Percentiles rank a stretch among this genome's conserved stretches.
phyloP scores from a whole-genome alignment of 2,797 vertebrate genomes.

The Atherinosoma microstoma region DNA sequence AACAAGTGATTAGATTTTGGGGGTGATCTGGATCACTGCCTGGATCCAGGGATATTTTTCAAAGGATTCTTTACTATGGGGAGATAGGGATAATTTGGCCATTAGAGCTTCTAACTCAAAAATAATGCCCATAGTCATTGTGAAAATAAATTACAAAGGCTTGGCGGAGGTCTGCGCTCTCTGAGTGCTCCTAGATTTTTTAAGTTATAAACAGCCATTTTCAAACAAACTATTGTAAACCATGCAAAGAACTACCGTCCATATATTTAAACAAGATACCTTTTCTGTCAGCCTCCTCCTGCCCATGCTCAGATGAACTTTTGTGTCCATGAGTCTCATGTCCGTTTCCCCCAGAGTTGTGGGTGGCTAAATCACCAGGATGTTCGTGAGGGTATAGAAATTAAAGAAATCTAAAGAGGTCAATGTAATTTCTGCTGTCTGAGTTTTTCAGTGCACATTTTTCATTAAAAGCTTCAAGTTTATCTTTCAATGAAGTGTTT shows the following conservation, averaged over 20 bases:
- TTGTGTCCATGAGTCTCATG: constrained; percentile 26
- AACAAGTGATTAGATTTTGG: no score
- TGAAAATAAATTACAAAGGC: no score
- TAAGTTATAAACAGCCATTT: no score
- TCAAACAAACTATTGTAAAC: neutral
- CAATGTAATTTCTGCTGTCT: constrained; percentile 1
- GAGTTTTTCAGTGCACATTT: neutral
- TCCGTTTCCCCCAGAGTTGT: neutral
- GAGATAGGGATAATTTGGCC: no score
- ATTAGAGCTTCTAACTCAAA: no score
- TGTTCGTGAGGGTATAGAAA: constrained; percentile 3
- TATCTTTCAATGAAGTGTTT: neutral
- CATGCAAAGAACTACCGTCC: neutral
- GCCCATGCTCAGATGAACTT: constrained; percentile 13
- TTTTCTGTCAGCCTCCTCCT: constrained; percentile 4
- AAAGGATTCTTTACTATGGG: no score
- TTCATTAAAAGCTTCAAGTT: neutral
- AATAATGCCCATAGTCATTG: no score
- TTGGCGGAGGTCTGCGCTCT: no score
- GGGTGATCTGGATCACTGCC: no score
- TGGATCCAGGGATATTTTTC: no score
- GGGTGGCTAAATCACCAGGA: constrained; percentile 18
- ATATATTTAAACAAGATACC: constrained; percentile 2
- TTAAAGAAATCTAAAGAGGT: neutral
- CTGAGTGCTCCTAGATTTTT: neutral